Evolutionary conservation across 2,888 invertebrate species (phyloP), one percentile per base, ranked within the genome.

Genomic region (Tenthredo mesomela): DNA sequence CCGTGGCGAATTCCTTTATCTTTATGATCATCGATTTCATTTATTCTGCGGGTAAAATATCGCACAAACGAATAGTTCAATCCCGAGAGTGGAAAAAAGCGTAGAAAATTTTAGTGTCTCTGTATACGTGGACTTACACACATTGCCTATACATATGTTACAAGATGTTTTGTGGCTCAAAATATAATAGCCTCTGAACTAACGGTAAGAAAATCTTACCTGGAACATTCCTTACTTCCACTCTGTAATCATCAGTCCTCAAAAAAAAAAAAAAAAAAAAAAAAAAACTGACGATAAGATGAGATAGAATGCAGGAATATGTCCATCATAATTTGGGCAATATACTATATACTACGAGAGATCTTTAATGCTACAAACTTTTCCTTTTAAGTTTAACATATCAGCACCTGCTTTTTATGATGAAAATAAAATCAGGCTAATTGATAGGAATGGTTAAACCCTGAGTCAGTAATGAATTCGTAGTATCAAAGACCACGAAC

Each of bases 401-500:
- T n/a, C n/a, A 25, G 10, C 10, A 18, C 61, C 61, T 25, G 61
- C n/a, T 18, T n/a, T 70, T 37, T n/a, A 18, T 10, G n/a, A 70
- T 1, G 33, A 9, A 29, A 37, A 70, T 70, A n/a, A 70, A 37
- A 37, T 70, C 37, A 40, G 70, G n/a, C n/a, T 70, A 37, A 70
- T 37, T 70, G 37, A 70, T 70, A 25, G 37, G 18, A 29, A 43
- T 73, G 21, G n/a, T 73, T 43, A 15, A 73, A 21, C 73, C 37
- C 21, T 43, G 73, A 73, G n/a, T 73, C 73, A 73, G 10, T 73
- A 43, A 73, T 43, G 43, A 18, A 43, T 10, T 73, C 25, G n/a
- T n/a, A n/a, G 21, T 73, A 43, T 18, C 21, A 43, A 21, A 67
- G 67, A 29, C 33, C 18, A 67, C 33, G 6, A 33, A 25, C 73